phyloP scores from a whole-genome alignment of 1,140 invertebrate species.

The Habropoda laboriosa region DNA sequence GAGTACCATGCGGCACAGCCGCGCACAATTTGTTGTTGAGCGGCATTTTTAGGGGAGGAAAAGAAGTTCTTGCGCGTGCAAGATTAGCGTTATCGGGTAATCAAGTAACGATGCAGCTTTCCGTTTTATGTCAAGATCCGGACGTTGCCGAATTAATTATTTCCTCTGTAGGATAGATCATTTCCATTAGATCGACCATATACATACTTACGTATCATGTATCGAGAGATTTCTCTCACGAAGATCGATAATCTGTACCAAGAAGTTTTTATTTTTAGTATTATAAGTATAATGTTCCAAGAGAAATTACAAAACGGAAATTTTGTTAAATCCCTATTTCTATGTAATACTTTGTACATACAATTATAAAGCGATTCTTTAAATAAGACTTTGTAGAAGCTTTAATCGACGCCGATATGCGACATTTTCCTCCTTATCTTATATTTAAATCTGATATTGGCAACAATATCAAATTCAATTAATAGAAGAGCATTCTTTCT shows the following conservation, averaged over 20 bases:
- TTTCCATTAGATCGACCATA: neutral
- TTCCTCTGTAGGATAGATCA: slow-evolving; percentile 90
- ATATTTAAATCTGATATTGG: no score
- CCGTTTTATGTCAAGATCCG: slow-evolving; percentile 86
- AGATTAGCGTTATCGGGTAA: slow-evolving; percentile 90
- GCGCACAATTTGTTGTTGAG: slow-evolving; percentile 91
- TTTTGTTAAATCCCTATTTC: slow-evolving; percentile 8
- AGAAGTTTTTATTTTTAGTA: slow-evolving; percentile 23
- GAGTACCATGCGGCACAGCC: slow-evolving; percentile 91
- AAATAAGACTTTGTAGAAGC: neutral
- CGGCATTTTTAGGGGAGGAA: slow-evolving; percentile 93
- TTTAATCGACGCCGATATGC: neutral
- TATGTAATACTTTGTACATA: slow-evolving; percentile 46
- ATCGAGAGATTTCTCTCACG: neutral
- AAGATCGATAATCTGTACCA: neutral
- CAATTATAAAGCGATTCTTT: slow-evolving; percentile 29
- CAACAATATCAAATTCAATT: no score
- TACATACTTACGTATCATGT: neutral
- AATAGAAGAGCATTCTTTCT: no score
- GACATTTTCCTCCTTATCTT: no score
- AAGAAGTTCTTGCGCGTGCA: slow-evolving; percentile 93
- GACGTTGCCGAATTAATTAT: slow-evolving; percentile 93
- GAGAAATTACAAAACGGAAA: neutral
- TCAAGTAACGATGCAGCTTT: slow-evolving; percentile 89
- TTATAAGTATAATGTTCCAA: neutral